Conservation (phyloP, 1,140 invertebrate species). For the Lepidurus couesii region DNA sequence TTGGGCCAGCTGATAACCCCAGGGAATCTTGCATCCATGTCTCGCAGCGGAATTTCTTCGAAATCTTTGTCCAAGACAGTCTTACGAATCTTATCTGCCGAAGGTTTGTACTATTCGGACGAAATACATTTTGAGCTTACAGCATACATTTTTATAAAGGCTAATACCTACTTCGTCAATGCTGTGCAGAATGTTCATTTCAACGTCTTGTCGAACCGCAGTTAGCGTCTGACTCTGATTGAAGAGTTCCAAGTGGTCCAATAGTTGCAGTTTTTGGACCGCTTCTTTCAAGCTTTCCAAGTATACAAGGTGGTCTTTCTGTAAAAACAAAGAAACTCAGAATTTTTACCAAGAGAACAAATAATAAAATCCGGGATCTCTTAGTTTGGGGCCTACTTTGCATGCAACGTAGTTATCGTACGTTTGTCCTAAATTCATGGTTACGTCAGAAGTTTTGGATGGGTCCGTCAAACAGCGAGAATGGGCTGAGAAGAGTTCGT, state of each 20-base stretch:
- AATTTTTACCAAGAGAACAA: background rate
- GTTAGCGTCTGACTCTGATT: background rate
- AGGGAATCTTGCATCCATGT: background rate
- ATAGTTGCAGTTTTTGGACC: background rate
- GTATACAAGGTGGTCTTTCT: background rate
- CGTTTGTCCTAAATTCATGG: background rate
- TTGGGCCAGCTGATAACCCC: background rate
- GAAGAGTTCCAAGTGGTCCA: background rate
- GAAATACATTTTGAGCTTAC: background rate
- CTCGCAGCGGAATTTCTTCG: background rate
- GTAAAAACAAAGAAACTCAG: background rate
- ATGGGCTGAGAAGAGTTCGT: background rate
- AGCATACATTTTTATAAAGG: background rate
- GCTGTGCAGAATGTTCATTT: background rate
- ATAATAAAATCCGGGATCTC: background rate
- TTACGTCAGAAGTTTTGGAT: background rate
- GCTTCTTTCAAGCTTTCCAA: background rate
- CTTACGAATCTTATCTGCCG: background rate
- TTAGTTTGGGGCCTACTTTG: background rate
- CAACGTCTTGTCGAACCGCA: background rate
- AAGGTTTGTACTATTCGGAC: background rate
- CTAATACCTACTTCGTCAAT: background rate
- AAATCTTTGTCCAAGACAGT: background rate
- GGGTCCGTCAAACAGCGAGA: background rate
- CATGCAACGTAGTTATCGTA: background rate